Evolutionary conservation across 2,113 vertebrate species (phyloP), one percentile per base, ranked within the genome.

Genomic region (Poecile atricapillus): DNA sequence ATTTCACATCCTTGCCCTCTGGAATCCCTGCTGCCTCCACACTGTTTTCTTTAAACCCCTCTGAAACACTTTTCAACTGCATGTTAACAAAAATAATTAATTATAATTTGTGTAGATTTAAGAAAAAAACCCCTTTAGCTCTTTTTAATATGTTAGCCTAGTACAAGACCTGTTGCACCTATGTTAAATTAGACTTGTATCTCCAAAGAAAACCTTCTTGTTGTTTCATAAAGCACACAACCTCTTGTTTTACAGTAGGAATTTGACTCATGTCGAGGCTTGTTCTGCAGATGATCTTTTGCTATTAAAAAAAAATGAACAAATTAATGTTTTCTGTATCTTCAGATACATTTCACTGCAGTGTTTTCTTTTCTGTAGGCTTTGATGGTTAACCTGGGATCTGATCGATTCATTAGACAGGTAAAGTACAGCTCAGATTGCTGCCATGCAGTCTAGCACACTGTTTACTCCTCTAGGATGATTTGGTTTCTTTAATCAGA

Each of bases 381-480:
- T 89, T 98, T 99, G 96, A 99, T 99, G 99, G 99, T 99, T 67
- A 99, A 99, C 97, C 97, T 99, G 76, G 99, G 99, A 94, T 98
- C 99, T 12, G 99, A 99, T 97, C 98, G 99, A 93, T 99, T 99
- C 97, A 99, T 99, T 94, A 98, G 98, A 96, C 99, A 99, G 99
- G 99, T 99, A 97, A 76, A 83, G 47, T 47, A 76, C 67, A 64
- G 47, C 81, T 87, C 2, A 7, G 47, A 90, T 44, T 52, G 70
- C 58, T 93, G 92, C 62, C 73, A 49, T 15, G 53, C 44, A 68
- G 76, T 64, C 87, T 76, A 37, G 83, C 25, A 79, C 49, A 44
- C n/a, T 88, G 56, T 81, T 95, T 84, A 79, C 25, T 91, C 35
- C 56, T 75, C 0, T 1, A 24, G 16, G 11, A 7, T 58, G 50